These are phyloP conservation scores for Panzeria rudis DNA, from an alignment of 2,888 invertebrate species.

Conservation along the genomic window DNA sequence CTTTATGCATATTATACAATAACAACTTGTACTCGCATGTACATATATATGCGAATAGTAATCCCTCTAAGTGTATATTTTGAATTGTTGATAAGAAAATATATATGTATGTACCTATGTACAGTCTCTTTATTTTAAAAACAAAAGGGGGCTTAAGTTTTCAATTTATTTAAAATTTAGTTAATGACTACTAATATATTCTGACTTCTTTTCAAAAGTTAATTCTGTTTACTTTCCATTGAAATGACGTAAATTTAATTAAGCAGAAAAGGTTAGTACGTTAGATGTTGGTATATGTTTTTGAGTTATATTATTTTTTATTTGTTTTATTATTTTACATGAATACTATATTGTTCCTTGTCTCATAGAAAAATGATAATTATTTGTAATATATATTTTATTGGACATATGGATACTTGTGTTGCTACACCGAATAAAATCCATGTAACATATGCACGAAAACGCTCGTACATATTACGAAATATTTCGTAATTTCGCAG, in stretches of 20 bases:
- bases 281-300: too few relatives aligned
- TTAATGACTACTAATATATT: slow-evolving; percentile 38
- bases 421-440: too few relatives aligned
- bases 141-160: slow-evolving; percentile 52
- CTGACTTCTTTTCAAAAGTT: slow-evolving; percentile 30
- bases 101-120: not conserved
- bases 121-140: slow-evolving; percentile 38
- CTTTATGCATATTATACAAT: not conserved
- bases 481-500: too few relatives aligned
- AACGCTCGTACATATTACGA: too few relatives aligned
- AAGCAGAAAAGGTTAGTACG: too few relatives aligned
- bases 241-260: slow-evolving; percentile 3
- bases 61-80: slow-evolving; percentile 28
- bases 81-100: slow-evolving; percentile 48
- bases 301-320: too few relatives aligned
- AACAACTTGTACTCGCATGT: not conserved
- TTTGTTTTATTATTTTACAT: too few relatives aligned
- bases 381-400: too few relatives aligned
- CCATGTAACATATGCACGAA: too few relatives aligned
- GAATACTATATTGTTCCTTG: too few relatives aligned
- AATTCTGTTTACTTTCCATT: slow-evolving; percentile 20
- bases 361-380: too few relatives aligned
- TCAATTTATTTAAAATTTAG: slow-evolving; percentile 56
- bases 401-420: too few relatives aligned
- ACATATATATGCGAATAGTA: slow-evolving; percentile 28